These are phyloP conservation scores for Metallyticus violacea DNA, from an alignment of 2,888 invertebrate species.

Conservation along the genomic window DNA sequence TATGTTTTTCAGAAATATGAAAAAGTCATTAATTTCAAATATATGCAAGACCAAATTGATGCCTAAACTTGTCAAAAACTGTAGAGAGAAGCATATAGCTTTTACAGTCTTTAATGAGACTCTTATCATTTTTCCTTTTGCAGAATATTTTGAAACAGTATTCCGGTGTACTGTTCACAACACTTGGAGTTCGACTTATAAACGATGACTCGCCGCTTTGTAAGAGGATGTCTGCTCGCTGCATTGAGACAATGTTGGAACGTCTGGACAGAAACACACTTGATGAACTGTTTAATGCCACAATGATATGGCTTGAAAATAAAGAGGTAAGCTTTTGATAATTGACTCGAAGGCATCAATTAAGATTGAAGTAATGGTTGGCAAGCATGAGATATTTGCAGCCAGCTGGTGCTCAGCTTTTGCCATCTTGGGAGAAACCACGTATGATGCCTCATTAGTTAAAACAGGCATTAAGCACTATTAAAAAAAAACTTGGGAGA, in stretches of 20 bases:
- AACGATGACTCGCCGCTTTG: constrained; percentile 80
- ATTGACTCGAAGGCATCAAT: constrained; percentile 32
- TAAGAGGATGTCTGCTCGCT: constrained; percentile 67
- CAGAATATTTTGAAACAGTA: constrained; percentile 61
- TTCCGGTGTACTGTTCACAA: constrained; percentile 67
- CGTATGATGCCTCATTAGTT: no score
- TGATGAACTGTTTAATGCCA: constrained; percentile 68
- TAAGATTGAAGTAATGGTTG: background rate
- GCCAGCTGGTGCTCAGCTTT: no score
- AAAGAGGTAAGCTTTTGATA: constrained; percentile 51
- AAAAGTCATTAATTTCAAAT: no score
- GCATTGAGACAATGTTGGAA: constrained; percentile 66
- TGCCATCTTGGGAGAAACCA: no score
- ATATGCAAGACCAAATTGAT: no score
- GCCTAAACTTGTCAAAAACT: no score
- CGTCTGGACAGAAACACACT: constrained; percentile 50
- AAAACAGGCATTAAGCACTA: no score
- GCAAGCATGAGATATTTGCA: no score
- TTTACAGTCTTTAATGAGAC: no score
- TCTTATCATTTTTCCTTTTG: constrained; percentile 18
- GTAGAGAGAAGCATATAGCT: no score
- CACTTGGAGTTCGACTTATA: constrained; percentile 72
- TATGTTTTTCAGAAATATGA: no score
- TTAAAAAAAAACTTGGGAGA: no score
- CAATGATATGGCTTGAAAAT: constrained; percentile 66